phyloP scores from a whole-genome alignment of 2,888 invertebrate species.

The Hipparchia semele region DNA sequence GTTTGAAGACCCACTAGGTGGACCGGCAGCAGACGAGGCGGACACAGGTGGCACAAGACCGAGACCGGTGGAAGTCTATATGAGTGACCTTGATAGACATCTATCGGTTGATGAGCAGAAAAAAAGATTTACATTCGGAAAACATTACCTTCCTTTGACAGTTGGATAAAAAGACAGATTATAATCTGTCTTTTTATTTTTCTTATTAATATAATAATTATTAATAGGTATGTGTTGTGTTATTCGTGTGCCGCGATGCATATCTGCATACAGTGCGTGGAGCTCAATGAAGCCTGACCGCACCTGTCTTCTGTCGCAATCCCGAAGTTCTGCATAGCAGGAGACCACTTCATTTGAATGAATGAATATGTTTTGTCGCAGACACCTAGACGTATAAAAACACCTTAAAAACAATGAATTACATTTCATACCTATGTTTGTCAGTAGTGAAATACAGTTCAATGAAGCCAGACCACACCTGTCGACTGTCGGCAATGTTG shows the following conservation, averaged over 20 bases:
- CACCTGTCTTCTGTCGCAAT: conserved; percentile 10
- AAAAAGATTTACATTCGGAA: neutral
- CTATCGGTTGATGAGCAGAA: no score
- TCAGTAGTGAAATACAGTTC: neutral
- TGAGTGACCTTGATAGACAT: no score
- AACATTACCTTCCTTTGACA: no score
- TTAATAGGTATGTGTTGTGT: neutral
- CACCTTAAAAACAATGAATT: conserved; percentile 1
- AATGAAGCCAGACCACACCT: neutral
- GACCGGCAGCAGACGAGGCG: no score
- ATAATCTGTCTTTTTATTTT: no score
- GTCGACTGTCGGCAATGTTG: neutral
- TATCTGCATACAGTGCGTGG: conserved; percentile 34
- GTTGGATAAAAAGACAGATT: no score
- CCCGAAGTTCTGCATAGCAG: conserved; percentile 6
- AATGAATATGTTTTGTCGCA: neutral
- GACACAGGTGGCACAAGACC: neutral
- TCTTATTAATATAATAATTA: neutral
- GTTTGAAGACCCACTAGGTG: no score
- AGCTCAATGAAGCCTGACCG: conserved; percentile 18
- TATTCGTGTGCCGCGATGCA: conserved; percentile 36
- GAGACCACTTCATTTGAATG: neutral
- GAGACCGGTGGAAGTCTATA: neutral
- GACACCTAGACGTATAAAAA: neutral
- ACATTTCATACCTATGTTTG: neutral